phyloP scores from a whole-genome alignment of 2,113 vertebrate species.

The Tenebrosternarchus preto region DNA sequence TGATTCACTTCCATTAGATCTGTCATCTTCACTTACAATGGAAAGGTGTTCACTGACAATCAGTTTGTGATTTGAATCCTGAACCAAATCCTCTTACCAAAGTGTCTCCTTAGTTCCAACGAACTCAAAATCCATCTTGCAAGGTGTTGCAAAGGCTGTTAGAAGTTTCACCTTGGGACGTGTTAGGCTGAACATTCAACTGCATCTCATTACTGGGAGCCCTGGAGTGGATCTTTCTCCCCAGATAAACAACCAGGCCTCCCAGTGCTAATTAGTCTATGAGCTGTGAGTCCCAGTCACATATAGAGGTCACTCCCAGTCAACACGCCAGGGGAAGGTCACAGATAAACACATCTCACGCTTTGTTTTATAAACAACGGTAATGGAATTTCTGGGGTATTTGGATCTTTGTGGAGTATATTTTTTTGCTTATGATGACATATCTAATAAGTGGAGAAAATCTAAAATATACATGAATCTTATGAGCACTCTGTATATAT shows the following conservation, averaged over 20 bases:
- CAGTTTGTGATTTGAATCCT: constrained; percentile 30
- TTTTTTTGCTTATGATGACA: constrained; percentile 44
- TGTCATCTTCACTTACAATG: constrained; percentile 61
- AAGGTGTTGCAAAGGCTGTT: constrained; percentile 48
- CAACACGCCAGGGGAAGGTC: no score
- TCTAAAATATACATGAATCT: not conserved
- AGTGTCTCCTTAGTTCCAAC: constrained; percentile 16
- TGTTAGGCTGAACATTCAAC: constrained; percentile 31
- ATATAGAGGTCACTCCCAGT: no score
- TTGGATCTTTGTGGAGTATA: not conserved
- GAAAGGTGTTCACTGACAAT: constrained; percentile 14
- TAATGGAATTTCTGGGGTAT: not conserved
- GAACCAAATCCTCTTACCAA: constrained; percentile 45
- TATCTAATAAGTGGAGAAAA: constrained; percentile 38
- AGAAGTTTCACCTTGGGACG: constrained; percentile 48
- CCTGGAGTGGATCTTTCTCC: not conserved
- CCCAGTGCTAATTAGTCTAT: constrained; percentile 22
- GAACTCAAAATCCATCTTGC: not conserved
- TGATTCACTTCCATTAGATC: constrained; percentile 62
- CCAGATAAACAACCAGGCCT: constrained; percentile 20
- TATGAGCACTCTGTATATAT: not conserved
- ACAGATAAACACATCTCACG: no score
- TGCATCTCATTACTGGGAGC: constrained; percentile 9
- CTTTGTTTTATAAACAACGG: not conserved
- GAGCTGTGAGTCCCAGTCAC: constrained; percentile 12